phyloP scores from a whole-genome alignment of 2,113 vertebrate species.

The Cisticola juncidis region DNA sequence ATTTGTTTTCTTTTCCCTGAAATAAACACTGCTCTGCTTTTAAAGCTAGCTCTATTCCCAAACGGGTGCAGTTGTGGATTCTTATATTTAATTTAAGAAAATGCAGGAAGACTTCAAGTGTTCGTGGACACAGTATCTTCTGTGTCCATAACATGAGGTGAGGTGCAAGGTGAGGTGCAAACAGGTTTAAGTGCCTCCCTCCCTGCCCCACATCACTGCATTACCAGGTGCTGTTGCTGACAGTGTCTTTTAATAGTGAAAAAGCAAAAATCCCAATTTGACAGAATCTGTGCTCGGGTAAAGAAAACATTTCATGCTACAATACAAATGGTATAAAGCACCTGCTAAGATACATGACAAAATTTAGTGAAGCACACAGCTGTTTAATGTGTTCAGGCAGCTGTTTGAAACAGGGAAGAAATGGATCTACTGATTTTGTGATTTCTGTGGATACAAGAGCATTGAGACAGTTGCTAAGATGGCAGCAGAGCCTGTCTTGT shows the following conservation, averaged over 20 bases:
- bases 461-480: not conserved
- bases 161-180: slow-evolving; percentile 55
- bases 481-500: not conserved
- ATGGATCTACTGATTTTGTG: not conserved
- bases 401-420: not conserved
- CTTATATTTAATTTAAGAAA: slow-evolving; percentile 26
- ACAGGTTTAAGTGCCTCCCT: not conserved
- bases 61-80: not conserved
- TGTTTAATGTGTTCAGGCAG: not conserved
- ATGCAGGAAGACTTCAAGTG: not conserved
- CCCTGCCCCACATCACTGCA: not conserved
- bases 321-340: not conserved
- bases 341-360: not conserved
- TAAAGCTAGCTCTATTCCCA: not conserved
- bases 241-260: not conserved
- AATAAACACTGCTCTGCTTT: not conserved
- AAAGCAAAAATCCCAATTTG: not conserved
- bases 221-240: not conserved
- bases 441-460: not conserved
- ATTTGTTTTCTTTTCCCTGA: not conserved
- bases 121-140: slow-evolving; percentile 10
- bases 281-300: not conserved
- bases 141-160: slow-evolving; percentile 9
- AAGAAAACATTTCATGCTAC: not conserved
- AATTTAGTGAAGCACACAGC: not conserved